phyloP scores from a whole-genome alignment of 2,113 vertebrate species.

The Bufo gargarizans region DNA sequence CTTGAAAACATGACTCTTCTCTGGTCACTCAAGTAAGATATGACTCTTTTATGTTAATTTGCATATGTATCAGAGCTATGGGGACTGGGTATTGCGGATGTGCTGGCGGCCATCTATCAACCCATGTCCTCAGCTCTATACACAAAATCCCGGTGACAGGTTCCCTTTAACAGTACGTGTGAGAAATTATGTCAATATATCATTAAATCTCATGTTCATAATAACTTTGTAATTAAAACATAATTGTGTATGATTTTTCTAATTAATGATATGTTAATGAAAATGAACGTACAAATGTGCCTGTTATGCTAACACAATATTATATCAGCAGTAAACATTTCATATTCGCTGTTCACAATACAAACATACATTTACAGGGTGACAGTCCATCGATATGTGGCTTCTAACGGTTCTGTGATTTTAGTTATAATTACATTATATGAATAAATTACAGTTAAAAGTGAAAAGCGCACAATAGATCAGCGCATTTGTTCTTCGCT shows the following conservation, averaged over 20 bases:
- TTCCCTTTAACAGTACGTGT: neutral
- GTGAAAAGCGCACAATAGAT: neutral
- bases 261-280: slow-evolving; percentile 17
- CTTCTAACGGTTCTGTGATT: neutral
- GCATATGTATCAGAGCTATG: too few species aligned
- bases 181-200: slow-evolving; percentile 14
- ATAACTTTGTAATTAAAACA: slow-evolving; percentile 34
- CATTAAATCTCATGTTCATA: slow-evolving; percentile 12
- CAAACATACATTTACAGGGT: slow-evolving; percentile 21
- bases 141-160: too few species aligned
- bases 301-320: neutral
- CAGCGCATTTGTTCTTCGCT: too few species aligned
- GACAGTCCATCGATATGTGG: neutral
- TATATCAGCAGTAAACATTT: slow-evolving; percentile 11
- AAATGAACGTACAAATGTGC: slow-evolving; percentile 27
- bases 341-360: neutral
- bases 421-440: slow-evolving; percentile 13
- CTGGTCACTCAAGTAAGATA: too few species aligned
- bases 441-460: slow-evolving; percentile 6
- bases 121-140: too few species aligned
- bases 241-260: slow-evolving; percentile 24
- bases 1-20: too few species aligned
- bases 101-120: too few species aligned
- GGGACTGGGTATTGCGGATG: too few species aligned
- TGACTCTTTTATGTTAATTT: too few species aligned